Conservation (phyloP, 2,113 vertebrate genomes). For the Aplodontia rufa region DNA sequence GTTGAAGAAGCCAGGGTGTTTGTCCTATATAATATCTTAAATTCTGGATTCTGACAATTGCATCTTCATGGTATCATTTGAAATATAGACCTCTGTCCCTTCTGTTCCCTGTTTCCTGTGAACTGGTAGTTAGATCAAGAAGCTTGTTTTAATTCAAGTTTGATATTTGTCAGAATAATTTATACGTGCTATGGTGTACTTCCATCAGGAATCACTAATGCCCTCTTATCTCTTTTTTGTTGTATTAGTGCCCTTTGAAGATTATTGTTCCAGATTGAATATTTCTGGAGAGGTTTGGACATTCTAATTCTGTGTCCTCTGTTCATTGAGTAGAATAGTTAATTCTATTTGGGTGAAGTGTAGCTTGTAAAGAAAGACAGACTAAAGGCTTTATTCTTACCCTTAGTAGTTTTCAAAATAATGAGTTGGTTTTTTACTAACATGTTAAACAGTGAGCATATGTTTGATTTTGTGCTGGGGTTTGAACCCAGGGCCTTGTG, state of each 20-base stretch:
- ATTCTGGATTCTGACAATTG: constrained; percentile 25
- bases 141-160: constrained; percentile 12
- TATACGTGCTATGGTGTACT: neutral
- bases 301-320: constrained; percentile 12
- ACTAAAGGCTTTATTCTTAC: neutral
- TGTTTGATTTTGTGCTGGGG: neutral
- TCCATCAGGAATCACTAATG: neutral
- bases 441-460: neutral
- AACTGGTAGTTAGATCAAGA: constrained; percentile 9
- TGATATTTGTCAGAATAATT: neutral
- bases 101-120: neutral
- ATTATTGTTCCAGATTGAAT: neutral
- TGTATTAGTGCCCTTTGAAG: neutral
- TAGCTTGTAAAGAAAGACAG: neutral
- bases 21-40: neutral
- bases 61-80: neutral
- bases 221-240: neutral
- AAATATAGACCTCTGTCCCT: neutral
- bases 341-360: neutral
- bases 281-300: neutral
- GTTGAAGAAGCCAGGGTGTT: neutral
- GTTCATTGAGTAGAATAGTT: neutral
- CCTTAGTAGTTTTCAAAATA: neutral
- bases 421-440: neutral
- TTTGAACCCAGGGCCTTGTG: neutral